A percentile compares a stretch with the other conserved stretches of the same genome.
phyloP scores from a whole-genome alignment of 1,140 invertebrate genomes.

The Zaprionus camerounensis region DNA sequence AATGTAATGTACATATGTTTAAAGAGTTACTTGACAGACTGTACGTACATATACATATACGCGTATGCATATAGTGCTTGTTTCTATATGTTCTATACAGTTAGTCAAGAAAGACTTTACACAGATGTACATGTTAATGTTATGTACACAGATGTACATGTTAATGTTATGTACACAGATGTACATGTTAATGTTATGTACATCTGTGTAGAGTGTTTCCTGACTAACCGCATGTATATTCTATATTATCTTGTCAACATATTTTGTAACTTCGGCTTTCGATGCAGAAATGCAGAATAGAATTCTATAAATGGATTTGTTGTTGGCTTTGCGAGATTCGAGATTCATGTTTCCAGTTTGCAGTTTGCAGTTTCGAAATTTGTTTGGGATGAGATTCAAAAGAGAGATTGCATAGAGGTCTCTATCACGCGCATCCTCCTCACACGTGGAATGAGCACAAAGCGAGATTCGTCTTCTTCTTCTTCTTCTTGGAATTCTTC shows the following conservation, averaged over 20 bases:
- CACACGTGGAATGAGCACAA: slow-evolving; percentile 4
- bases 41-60: background rate
- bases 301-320: slow-evolving; percentile 16
- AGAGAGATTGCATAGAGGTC: slow-evolving; percentile 2
- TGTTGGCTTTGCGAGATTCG: slow-evolving; percentile 20
- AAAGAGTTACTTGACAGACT: too few relatives aligned
- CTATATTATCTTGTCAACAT: slow-evolving; percentile 34
- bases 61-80: background rate
- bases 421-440: background rate
- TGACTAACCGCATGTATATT: slow-evolving; percentile 6
- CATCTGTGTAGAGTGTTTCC: too few relatives aligned
- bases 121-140: too few relatives aligned
- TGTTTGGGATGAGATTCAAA: background rate
- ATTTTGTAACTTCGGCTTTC: slow-evolving; percentile 32
- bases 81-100: slow-evolving; percentile 2
- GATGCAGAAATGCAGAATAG: slow-evolving; percentile 26
- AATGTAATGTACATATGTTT: too few relatives aligned
- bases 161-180: too few relatives aligned
- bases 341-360: slow-evolving; percentile 15
- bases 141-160: too few relatives aligned
- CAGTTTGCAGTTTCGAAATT: slow-evolving; percentile 1
- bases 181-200: too few relatives aligned
- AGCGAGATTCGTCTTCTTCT: slow-evolving; percentile 1
- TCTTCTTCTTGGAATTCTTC: too few relatives aligned
- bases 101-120: too few relatives aligned